These are phyloP conservation scores for Aporophyla nigra DNA, from an alignment of 2,888 invertebrate genomes.

Conservation along the genomic window DNA sequence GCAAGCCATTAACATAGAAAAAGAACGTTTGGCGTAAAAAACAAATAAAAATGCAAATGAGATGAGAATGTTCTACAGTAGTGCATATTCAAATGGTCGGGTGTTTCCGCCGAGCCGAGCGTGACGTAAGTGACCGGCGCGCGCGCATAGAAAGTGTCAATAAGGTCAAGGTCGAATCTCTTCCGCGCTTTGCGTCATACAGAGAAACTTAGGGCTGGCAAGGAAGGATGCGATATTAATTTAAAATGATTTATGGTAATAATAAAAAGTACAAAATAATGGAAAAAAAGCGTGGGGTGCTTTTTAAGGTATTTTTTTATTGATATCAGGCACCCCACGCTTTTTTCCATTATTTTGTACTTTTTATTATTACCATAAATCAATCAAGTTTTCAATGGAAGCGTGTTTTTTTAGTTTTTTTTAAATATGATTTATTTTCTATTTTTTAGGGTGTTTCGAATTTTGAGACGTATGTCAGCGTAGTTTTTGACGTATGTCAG, in stretches of 20 bases:
- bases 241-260: not conserved
- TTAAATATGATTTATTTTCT: no score
- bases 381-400: no score
- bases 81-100: slow-evolving; percentile 27
- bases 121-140: slow-evolving; percentile 48
- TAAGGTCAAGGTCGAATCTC: slow-evolving; percentile 71
- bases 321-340: no score
- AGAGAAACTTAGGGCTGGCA: slow-evolving; percentile 62
- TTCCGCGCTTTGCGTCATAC: slow-evolving; percentile 65
- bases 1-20: slow-evolving; percentile 40
- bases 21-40: slow-evolving; percentile 4
- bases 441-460: no score
- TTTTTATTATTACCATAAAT: no score
- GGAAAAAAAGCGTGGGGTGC: no score
- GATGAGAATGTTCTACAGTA: slow-evolving; percentile 15
- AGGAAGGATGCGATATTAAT: slow-evolving; percentile 14
- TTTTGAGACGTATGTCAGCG: no score
- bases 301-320: no score
- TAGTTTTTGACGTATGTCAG: no score
- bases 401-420: no score
- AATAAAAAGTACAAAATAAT: no score
- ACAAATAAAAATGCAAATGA: slow-evolving; percentile 47
- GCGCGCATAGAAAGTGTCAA: slow-evolving; percentile 68
- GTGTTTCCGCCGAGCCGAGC: slow-evolving; percentile 43
- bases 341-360: no score